phyloP scores from a whole-genome alignment of 2,888 invertebrate species.

The Chalcosyrphus nemorum region DNA sequence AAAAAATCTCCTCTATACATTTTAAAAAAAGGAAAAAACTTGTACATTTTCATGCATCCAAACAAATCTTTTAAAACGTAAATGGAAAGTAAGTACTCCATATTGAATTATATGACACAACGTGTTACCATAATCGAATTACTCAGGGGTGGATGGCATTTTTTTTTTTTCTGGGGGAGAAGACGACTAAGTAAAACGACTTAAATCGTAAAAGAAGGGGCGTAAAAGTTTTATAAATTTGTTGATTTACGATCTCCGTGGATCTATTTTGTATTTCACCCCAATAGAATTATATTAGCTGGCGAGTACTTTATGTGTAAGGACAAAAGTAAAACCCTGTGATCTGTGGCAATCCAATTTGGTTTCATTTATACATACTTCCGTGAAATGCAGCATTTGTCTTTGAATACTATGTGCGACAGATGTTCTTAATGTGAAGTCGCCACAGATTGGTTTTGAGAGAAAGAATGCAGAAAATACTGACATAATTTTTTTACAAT shows the following conservation, averaged over 20 bases:
- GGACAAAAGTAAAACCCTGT: neutral
- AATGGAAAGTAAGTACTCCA: neutral
- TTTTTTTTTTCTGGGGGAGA: too few species aligned
- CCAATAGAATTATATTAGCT: constrained; percentile 25
- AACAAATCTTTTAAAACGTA: constrained; percentile 4
- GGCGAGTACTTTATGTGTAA: neutral
- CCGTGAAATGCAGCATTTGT: constrained; percentile 1
- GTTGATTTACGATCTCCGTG: constrained; percentile 34
- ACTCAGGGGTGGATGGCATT: constrained; percentile 15
- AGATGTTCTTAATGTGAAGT: neutral
- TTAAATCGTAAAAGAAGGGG: constrained; percentile 15
- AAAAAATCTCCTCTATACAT: too few species aligned
- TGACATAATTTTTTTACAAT: neutral
- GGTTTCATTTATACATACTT: neutral
- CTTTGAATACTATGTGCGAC: neutral
- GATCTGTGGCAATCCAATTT: neutral
- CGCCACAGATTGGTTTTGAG: neutral
- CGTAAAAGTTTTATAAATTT: constrained; percentile 28
- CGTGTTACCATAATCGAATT: constrained; percentile 8
- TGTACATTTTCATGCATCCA: neutral
- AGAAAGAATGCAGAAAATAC: neutral
- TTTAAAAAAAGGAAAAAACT: neutral
- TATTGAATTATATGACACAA: constrained; percentile 32
- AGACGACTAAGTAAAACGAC: constrained; percentile 19
- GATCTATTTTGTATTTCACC: constrained; percentile 46